Base-by-base conservation (phyloP, 2,113 vertebrate species). In the Epinephelus moara region DNA sequence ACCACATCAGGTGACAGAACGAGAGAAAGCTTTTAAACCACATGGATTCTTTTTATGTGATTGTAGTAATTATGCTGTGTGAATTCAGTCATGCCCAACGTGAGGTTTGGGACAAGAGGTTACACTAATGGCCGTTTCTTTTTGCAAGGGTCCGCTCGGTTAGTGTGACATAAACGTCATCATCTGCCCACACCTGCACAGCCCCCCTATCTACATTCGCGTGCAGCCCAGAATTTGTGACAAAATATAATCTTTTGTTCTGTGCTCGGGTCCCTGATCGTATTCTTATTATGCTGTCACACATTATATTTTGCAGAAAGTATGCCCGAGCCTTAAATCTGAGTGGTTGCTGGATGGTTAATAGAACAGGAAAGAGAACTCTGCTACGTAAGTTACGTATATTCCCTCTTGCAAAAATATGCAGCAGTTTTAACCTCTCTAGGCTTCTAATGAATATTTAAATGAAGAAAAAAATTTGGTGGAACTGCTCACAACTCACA, bases 331-430 rank as follows among this genome's bases (percentile, higher is more conserved):
- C 40, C 8, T 42, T 68, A 23, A 49, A 27, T 78, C 45, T 78
- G 27, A 60, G 17, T 5, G 27, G 13, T 49, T 68, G 23, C 18
- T 49, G 40, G 45, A 61, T 78, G 19, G 68, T 61, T 59, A 30
- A 70, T 21, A n/a, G 30, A 70, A 42, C n/a, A 59, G 5, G 47
- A 25, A 70, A 50, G 37, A 55, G 37, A 64, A 53, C 18, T 75
- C n/a, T 75, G 14, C 49, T 13, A 4, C 13, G 7, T 15, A 42
- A 47, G 45, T 13, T 47, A 3, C 11, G 4, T 47, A 12, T 30
- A 30, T 30, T 30, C 30, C 4, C 30, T 30, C 30, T 30, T 30
- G 30, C 30, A 30, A 30, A 30, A 30, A 30, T 30, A 30, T 30
- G 4, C 30, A 30, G 30, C 30, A 30, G 33, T 37, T 56, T 56